phyloP scores from a whole-genome alignment of 2,888 invertebrate species.

The Hydrotaea diabolus region DNA sequence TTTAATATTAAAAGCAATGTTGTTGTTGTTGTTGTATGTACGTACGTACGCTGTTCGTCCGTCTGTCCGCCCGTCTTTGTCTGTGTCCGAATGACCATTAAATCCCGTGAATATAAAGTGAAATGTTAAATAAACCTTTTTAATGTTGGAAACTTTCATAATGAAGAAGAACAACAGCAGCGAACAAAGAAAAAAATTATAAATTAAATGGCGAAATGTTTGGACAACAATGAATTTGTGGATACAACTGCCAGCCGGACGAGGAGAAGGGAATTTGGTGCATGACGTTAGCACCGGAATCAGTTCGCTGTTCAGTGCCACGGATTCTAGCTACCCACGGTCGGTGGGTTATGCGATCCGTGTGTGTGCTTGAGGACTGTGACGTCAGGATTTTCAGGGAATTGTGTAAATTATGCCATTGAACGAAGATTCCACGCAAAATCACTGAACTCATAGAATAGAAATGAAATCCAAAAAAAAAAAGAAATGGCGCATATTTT shows the following conservation, averaged over 20 bases:
- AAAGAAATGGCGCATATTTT: no score
- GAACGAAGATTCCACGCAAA: no score
- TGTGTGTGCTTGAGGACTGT: no score
- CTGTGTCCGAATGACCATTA: background rate
- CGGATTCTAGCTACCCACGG: no score
- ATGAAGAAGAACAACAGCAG: constrained; percentile 9
- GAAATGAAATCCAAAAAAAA: no score
- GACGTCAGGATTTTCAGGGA: no score
- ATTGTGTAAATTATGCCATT: no score
- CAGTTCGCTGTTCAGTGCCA: no score
- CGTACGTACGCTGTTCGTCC: background rate
- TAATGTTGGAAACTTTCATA: constrained; percentile 1
- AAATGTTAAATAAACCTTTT: constrained; percentile 12
- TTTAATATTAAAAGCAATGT: background rate
- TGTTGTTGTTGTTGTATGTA: background rate
- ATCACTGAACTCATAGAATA: no score
- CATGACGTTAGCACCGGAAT: no score
- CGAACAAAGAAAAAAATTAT: background rate
- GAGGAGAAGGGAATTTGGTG: background rate
- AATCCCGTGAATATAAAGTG: background rate
- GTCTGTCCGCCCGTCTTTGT: background rate
- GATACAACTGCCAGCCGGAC: background rate
- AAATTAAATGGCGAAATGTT: constrained; percentile 20
- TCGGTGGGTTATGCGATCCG: no score
- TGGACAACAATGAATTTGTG: background rate